These are phyloP conservation scores for Erpetoichthys calabaricus DNA, from an alignment of 2,797 vertebrate species.

Conservation along the genomic window DNA sequence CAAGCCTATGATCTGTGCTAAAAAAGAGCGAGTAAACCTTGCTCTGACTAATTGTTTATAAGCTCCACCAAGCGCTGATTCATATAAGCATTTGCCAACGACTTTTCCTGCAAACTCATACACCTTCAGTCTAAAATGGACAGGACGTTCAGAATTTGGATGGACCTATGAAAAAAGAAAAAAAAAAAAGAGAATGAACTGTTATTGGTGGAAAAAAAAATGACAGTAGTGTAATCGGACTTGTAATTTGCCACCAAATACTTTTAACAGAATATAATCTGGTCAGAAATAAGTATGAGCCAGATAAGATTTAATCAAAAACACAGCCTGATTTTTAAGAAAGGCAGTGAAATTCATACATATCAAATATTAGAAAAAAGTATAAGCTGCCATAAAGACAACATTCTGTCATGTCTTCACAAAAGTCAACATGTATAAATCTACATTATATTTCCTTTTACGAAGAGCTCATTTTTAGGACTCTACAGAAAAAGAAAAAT, in stretches of 20 bases:
- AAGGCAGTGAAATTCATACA: background rate
- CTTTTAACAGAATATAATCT: background rate
- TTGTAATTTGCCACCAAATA: too few species aligned
- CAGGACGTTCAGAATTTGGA: constrained; percentile 77
- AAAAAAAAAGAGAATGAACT: background rate
- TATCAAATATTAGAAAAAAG: too few species aligned
- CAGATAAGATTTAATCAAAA: background rate
- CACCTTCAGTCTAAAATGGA: constrained; percentile 73
- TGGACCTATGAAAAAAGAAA: constrained; percentile 63
- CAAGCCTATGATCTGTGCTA: constrained; percentile 95
- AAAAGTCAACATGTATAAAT: background rate
- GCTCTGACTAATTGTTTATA: constrained; percentile 93
- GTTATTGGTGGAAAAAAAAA: background rate
- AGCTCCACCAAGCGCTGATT: constrained; percentile 83
- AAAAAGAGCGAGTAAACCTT: constrained; percentile 89
- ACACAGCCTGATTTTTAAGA: background rate
- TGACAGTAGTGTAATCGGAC: too few species aligned
- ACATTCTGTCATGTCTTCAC: too few species aligned
- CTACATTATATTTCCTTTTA: background rate
- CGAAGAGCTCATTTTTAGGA: background rate
- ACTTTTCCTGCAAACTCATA: constrained; percentile 92
- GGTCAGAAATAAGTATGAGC: background rate
- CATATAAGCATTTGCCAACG: constrained; percentile 93
- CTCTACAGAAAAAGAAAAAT: background rate
- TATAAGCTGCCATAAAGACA: too few species aligned